phyloP scores from a whole-genome alignment of 2,888 invertebrate genomes.

The Thymelicus sylvestris region DNA sequence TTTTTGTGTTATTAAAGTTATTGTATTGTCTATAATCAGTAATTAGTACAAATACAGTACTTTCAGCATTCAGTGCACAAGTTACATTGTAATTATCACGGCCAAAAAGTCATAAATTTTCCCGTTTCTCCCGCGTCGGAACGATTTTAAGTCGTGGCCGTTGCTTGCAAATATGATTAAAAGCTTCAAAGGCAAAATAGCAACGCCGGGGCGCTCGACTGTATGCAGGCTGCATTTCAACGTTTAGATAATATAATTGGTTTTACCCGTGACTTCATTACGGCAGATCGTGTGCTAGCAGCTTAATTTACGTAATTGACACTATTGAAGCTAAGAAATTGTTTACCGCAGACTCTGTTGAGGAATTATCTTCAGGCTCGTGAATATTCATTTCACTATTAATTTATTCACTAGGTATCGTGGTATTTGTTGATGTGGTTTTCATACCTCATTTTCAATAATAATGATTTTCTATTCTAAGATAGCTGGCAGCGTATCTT shows the following conservation, averaged over 20 bases:
- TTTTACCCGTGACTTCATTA: conserved; percentile 37
- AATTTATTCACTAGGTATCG: background rate
- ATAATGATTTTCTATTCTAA: too few species aligned
- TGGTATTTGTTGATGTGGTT: too few species aligned
- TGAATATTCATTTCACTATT: conserved; percentile 7
- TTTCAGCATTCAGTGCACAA: too few species aligned
- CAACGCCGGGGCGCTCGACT: conserved; percentile 17
- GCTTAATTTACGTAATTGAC: conserved; percentile 33
- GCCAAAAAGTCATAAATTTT: too few species aligned
- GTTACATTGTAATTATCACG: too few species aligned
- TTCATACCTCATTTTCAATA: too few species aligned
- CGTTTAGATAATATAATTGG: conserved; percentile 37
- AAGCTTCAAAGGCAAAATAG: conserved; percentile 18
- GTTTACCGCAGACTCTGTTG: conserved; percentile 18
- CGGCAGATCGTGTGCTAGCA: conserved; percentile 32
- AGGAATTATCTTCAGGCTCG: conserved; percentile 24
- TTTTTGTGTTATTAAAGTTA: too few species aligned
- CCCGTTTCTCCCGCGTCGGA: background rate
- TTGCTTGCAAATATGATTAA: background rate
- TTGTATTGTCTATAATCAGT: too few species aligned
- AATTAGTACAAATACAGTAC: too few species aligned
- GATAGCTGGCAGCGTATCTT: too few species aligned
- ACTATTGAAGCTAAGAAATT: conserved; percentile 31
- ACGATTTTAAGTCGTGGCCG: conserved; percentile 1
- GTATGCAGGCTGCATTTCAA: conserved; percentile 38